Evolutionary conservation across 1,140 invertebrate genomes (phyloP), one percentile per base, ranked within the genome.

Genomic region (Scaptomyza montana): DNA sequence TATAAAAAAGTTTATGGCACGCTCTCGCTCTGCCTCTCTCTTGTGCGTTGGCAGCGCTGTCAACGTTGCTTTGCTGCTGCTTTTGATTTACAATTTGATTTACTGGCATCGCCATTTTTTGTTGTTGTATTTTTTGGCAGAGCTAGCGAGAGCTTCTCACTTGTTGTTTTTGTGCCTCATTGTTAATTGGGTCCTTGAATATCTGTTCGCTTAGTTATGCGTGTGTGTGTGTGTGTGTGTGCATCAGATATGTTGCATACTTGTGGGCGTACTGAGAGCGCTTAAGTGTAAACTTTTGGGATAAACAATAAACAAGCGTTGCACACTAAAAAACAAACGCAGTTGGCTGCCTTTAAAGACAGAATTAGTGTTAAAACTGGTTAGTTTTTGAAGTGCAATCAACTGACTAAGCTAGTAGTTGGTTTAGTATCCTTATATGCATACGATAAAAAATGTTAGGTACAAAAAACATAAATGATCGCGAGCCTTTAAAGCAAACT

Each of bases 31-130:
- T 43, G 21, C 21, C 39, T 3, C 39, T 43, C 12, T 0, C 4
- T 28, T 5, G 25, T n/a, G n/a, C 21, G 21, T 9, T 19, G 43
- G 30, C 43, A 41, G 43, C 68, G 53, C 36, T 25, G 64, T 36
- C 50, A 6, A 43, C 64, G 46, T 56, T 21, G n/a, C 30, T 49
- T 6, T 7, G 5, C 5, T 36, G 60, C 74, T 86, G 78, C 84
- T 66, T 73, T 82, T 89, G 84, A 78, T 89, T 86, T 86, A 65
- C 61, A 77, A 82, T 78, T 65, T 81, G 76, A 89, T 89, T 82
- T 78, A 80, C 77, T 71, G 28, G 49, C 47, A 50, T 68, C 57
- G 16, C 47, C 46, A 70, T 51, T 54, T 76, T 76, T 33, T 33
- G 21, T 25, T 25, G 21, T 33, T 33, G 5, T 33, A 5, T 33